Conservation (phyloP, 2,888 invertebrate genomes). For the Odontomyia ornata region DNA sequence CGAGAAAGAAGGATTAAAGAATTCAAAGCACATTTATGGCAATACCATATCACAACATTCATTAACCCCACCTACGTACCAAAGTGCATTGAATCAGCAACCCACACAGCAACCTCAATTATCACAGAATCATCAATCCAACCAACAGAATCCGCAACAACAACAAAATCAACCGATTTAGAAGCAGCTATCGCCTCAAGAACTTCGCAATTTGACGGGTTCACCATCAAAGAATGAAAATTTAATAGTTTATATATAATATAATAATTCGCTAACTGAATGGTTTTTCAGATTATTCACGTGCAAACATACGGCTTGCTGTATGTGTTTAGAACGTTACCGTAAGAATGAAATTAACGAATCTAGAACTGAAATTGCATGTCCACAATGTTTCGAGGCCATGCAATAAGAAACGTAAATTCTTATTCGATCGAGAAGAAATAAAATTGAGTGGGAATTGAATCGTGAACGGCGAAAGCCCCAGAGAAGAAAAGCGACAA, state of each 20-base stretch:
- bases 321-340: conserved; percentile 88
- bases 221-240: conserved; percentile 28
- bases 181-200: conserved; percentile 24
- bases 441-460: no score
- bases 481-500: no score
- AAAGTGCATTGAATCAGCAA: conserved; percentile 52
- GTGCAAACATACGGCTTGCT: conserved; percentile 89
- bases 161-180: background rate
- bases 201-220: conserved; percentile 25
- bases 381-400: conserved; percentile 91
- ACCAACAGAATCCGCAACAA: conserved; percentile 32
- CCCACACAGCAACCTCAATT: conserved; percentile 39
- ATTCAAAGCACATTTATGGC: conserved; percentile 50
- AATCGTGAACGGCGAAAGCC: no score
- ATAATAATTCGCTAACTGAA: conserved; percentile 53
- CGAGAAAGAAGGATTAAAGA: no score
- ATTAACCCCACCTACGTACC: conserved; percentile 52
- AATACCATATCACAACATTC: conserved; percentile 54
- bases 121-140: conserved; percentile 37
- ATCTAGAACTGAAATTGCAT: conserved; percentile 87
- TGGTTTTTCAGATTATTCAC: conserved; percentile 67
- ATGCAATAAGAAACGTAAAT: no score
- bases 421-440: no score
- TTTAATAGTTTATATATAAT: conserved; percentile 54
- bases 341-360: conserved; percentile 94